phyloP scores from a whole-genome alignment of 2,113 vertebrate genomes.

The Piaya cayana region DNA sequence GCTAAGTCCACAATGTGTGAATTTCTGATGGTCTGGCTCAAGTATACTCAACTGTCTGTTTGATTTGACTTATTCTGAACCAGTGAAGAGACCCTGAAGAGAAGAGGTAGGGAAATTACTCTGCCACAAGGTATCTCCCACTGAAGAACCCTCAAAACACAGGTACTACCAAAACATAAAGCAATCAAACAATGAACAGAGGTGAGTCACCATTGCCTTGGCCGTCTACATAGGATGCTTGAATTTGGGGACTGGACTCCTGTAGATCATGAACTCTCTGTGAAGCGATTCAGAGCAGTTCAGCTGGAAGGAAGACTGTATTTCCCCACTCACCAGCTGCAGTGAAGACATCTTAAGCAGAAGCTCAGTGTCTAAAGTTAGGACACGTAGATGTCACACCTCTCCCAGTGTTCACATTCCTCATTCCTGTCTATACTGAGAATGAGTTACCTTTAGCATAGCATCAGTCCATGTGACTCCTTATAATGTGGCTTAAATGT shows the following conservation, averaged over 20 bases:
- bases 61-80: background rate
- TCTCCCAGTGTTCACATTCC: background rate
- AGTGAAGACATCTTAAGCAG: background rate
- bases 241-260: background rate
- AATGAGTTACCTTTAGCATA: accelerated
- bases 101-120: background rate
- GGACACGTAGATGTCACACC: background rate
- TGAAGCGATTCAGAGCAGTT: background rate
- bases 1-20: accelerated
- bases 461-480: background rate
- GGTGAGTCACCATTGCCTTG: background rate
- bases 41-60: background rate
- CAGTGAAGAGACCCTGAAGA: background rate
- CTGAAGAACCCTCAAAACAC: background rate
- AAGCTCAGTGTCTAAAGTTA: background rate
- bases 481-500: background rate
- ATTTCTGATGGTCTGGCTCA: background rate
- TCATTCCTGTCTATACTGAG: background rate
- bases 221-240: background rate
- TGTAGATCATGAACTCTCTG: background rate
- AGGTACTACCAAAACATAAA: background rate
- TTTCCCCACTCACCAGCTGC: background rate
- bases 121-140: background rate
- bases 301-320: background rate
- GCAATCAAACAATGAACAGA: background rate